phyloP scores from a whole-genome alignment of 2,888 invertebrate genomes.

The Melieria picta region DNA sequence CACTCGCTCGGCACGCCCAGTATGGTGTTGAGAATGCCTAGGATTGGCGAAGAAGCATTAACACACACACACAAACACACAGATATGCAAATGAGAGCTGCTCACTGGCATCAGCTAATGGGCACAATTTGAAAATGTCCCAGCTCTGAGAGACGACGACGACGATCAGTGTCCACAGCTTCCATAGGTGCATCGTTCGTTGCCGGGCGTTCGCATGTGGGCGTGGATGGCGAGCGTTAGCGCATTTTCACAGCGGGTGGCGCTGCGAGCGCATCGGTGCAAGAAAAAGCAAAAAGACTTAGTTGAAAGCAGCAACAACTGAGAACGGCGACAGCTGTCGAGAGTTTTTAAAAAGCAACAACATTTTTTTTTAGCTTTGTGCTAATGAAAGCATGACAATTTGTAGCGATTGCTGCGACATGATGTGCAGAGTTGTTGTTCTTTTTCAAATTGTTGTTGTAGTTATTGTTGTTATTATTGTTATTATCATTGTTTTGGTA shows the following conservation, averaged over 20 bases:
- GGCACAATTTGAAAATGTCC: conserved; percentile 8
- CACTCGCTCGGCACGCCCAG: conserved; percentile 64
- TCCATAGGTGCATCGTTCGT: conserved; percentile 31
- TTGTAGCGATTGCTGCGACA: too few relatives aligned
- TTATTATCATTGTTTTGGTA: too few relatives aligned
- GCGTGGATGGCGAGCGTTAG: conserved; percentile 1
- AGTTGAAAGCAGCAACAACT: background rate
- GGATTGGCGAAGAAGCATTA: background rate
- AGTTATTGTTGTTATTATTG: too few relatives aligned
- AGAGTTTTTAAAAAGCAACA: background rate
- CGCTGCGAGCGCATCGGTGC: background rate
- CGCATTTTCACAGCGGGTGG: background rate
- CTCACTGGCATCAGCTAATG: conserved; percentile 38
- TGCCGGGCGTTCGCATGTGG: conserved; percentile 22
- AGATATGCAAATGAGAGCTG: background rate
- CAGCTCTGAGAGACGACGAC: conserved; percentile 4
- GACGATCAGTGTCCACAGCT: conserved; percentile 19
- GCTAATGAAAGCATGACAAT: conserved; percentile 58
- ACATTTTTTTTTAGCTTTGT: conserved; percentile 29
- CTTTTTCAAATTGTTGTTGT: too few relatives aligned
- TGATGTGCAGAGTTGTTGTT: too few relatives aligned
- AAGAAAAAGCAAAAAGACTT: background rate
- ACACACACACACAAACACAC: background rate
- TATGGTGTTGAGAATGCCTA: conserved; percentile 62
- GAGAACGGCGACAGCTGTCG: background rate